A percentile compares a stretch with the other conserved stretches of the same genome.
phyloP scores from a whole-genome alignment of 2,888 invertebrate species.

The Volucella zonaria region DNA sequence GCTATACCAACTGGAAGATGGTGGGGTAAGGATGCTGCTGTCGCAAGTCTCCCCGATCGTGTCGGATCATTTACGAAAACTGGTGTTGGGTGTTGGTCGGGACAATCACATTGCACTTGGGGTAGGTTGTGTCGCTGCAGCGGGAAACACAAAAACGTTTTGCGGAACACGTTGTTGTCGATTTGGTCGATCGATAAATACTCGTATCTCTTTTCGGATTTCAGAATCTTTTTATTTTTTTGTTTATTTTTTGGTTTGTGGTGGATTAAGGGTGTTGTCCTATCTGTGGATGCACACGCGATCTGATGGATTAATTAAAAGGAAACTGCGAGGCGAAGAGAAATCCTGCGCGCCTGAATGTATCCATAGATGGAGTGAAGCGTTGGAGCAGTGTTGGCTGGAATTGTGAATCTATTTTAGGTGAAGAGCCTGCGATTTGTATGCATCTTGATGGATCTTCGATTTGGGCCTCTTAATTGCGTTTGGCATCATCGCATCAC shows the following conservation, averaged over 20 bases:
- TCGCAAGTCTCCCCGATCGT: slow-evolving; percentile 31
- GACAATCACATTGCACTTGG: slow-evolving; percentile 68
- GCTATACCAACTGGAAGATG: slow-evolving; percentile 59
- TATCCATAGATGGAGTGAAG: slow-evolving; percentile 66
- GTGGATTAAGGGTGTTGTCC: background rate
- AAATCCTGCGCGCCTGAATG: slow-evolving; percentile 18
- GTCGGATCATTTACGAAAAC: slow-evolving; percentile 59
- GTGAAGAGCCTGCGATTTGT: slow-evolving; percentile 36
- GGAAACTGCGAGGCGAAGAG: background rate
- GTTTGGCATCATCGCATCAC: slow-evolving; percentile 49
- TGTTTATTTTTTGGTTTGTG: too few species aligned
- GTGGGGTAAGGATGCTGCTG: background rate
- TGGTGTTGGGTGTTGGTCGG: slow-evolving; percentile 31
- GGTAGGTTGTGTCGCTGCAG: slow-evolving; percentile 63
- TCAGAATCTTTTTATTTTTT: too few species aligned
- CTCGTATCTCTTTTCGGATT: slow-evolving; percentile 62
- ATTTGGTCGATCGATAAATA: slow-evolving; percentile 72
- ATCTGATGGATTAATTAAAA: slow-evolving; percentile 52
- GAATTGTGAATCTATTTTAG: slow-evolving; percentile 69
- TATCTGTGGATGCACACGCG: slow-evolving; percentile 41
- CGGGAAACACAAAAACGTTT: slow-evolving; percentile 45
- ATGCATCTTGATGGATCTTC: slow-evolving; percentile 66
- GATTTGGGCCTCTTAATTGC: slow-evolving; percentile 69
- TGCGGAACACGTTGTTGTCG: slow-evolving; percentile 68
- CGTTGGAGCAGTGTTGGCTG: slow-evolving; percentile 50